Percentiles rank a stretch among this genome's conserved stretches.
These are phyloP conservation scores for Stenotaenia linearis DNA, from an alignment of 2,888 invertebrate species.

Conservation along the genomic window DNA sequence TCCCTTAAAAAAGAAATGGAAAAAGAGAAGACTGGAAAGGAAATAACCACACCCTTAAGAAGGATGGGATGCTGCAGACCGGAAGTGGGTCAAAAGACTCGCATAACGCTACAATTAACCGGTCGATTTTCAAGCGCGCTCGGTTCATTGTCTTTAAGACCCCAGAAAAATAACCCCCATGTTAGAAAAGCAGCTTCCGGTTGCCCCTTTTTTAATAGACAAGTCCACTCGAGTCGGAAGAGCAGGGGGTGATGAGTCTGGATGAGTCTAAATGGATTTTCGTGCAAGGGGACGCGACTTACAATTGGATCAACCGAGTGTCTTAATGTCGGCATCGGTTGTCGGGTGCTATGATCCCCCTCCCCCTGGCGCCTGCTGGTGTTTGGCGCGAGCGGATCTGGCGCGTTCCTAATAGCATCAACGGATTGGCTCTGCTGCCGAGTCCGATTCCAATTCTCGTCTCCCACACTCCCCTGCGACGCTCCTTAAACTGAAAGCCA, in stretches of 20 bases:
- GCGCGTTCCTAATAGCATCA: constrained; percentile 24
- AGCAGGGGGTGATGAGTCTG: background rate
- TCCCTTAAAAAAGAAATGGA: too few species aligned
- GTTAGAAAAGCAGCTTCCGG: background rate
- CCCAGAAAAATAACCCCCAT: background rate
- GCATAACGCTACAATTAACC: background rate
- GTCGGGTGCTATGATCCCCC: constrained; percentile 26
- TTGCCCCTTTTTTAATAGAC: background rate
- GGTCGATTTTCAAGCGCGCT: background rate
- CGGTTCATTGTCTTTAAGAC: background rate
- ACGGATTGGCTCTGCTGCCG: background rate
- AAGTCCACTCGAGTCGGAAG: background rate
- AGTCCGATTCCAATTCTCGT: constrained; percentile 14
- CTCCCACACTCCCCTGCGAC: background rate
- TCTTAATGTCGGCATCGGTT: constrained; percentile 26
- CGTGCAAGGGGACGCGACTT: constrained; percentile 10
- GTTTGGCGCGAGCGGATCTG: constrained; percentile 22
- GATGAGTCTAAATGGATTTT: constrained; percentile 24
- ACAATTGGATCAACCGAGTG: constrained; percentile 26
- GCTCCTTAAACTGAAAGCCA: background rate
- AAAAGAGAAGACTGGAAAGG: background rate
- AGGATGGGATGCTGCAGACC: background rate
- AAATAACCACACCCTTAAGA: background rate
- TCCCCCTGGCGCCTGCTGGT: constrained; percentile 26
- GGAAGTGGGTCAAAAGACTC: background rate